Evolutionary conservation across 2,113 vertebrate genomes (phyloP).

Genomic region (Danionella cerebrum): DNA sequence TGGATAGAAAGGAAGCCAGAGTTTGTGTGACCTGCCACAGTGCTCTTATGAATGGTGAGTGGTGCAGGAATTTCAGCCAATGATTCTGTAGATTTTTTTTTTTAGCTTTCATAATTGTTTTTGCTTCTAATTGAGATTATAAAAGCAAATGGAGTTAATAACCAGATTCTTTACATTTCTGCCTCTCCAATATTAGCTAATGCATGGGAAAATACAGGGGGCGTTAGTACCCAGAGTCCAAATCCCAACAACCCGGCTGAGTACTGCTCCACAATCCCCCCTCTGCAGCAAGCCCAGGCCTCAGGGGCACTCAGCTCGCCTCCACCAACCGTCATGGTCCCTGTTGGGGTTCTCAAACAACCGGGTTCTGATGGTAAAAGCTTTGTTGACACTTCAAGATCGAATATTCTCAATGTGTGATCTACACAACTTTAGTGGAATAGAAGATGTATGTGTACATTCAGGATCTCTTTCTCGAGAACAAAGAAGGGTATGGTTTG

Average conservation of each 20-base stretch:
- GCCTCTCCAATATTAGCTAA: slow-evolving; percentile 73
- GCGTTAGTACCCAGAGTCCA: slow-evolving; percentile 83
- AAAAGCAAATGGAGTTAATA: neutral
- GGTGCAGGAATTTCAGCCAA: neutral
- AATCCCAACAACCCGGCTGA: slow-evolving; percentile 98
- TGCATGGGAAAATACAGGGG: slow-evolving; percentile 78
- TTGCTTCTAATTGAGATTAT: neutral
- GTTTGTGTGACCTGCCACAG: slow-evolving; percentile 95
- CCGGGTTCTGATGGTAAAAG: slow-evolving; percentile 79
- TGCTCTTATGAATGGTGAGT: slow-evolving; percentile 85
- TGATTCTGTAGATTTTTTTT: too few relatives aligned
- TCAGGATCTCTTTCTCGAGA: slow-evolving; percentile 72
- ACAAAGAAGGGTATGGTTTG: slow-evolving; percentile 94
- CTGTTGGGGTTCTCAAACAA: slow-evolving; percentile 93
- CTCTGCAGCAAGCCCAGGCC: slow-evolving; percentile 95
- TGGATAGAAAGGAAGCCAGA: slow-evolving; percentile 93
- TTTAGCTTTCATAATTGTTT: too few relatives aligned
- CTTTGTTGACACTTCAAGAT: too few relatives aligned
- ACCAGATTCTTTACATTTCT: neutral
- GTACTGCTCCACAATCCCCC: slow-evolving; percentile 98
- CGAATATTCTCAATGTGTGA: too few relatives aligned
- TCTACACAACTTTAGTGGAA: too few relatives aligned
- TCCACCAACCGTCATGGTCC: slow-evolving; percentile 97
- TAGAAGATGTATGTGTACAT: neutral
- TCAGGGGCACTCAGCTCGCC: slow-evolving; percentile 92